Conservation (phyloP, 2,113 vertebrate genomes). For the Haemorhous mexicanus region DNA sequence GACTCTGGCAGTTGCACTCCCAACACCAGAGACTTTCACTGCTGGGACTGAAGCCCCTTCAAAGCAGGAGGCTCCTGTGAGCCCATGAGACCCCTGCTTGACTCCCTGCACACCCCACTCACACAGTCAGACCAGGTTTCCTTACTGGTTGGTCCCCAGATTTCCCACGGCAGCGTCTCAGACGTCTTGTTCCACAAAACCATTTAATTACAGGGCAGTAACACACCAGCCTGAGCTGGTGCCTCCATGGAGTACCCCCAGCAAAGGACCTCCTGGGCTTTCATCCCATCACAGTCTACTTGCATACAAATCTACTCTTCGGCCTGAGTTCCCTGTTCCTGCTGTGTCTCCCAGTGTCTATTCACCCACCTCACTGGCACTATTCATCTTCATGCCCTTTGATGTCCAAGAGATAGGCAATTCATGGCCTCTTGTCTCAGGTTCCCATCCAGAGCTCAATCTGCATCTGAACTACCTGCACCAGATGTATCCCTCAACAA, state of each 20-base stretch:
- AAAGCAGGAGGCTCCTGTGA: rapidly evolving
- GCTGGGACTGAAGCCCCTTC: not conserved
- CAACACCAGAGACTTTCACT: not conserved
- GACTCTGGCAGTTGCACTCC: not conserved
- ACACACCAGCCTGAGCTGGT: not conserved
- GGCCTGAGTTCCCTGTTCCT: not conserved
- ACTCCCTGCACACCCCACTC: not conserved
- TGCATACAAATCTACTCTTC: not conserved
- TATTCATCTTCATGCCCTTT: not conserved
- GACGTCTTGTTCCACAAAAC: not conserved
- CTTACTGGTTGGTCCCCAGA: not conserved
- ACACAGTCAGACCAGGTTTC: not conserved
- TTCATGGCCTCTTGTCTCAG: rapidly evolving
- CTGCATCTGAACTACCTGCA: not conserved
- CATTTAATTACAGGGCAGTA: not conserved
- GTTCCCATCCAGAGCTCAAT: not conserved
- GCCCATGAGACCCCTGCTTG: rapidly evolving
- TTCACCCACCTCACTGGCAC: not conserved
- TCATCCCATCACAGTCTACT: not conserved
- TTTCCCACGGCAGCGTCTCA: not conserved
- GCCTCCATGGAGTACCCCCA: not conserved
- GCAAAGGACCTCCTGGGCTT: not conserved
- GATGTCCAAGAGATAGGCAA: not conserved
- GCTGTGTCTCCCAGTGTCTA: not conserved
- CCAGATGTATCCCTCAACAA: not conserved